phyloP scores from a whole-genome alignment of 1,140 invertebrate species.

The Patella vulgata region DNA sequence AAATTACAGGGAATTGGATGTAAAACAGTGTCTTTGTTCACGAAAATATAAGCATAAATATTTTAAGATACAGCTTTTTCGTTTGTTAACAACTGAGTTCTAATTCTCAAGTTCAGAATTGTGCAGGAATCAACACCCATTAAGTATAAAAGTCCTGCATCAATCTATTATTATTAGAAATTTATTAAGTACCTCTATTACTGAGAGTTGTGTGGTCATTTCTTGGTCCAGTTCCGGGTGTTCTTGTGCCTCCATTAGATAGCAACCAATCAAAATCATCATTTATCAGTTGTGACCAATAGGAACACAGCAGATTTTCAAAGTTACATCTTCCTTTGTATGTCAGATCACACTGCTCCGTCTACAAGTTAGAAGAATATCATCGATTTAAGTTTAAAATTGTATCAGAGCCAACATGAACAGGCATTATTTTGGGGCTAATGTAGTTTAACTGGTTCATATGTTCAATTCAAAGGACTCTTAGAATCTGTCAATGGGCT shows the following conservation, averaged over 20 bases:
- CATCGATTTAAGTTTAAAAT: background rate
- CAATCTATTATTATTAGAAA: too few relatives aligned
- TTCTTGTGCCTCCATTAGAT: conserved; percentile 36
- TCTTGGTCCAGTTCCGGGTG: conserved; percentile 50
- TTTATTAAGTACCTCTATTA: conserved; percentile 32
- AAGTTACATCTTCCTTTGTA: conserved; percentile 49
- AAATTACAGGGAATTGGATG: too few relatives aligned
- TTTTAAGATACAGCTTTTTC: too few relatives aligned
- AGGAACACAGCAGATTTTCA: conserved; percentile 44
- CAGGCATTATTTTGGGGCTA: background rate
- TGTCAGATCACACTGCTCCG: conserved; percentile 22
- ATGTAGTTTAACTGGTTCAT: background rate
- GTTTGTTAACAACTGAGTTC: too few relatives aligned
- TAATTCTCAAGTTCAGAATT: too few relatives aligned
- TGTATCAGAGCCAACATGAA: background rate
- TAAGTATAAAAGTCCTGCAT: too few relatives aligned
- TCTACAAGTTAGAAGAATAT: conserved; percentile 2
- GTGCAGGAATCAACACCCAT: too few relatives aligned
- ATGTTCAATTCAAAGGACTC: background rate
- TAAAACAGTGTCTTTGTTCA: too few relatives aligned
- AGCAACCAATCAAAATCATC: conserved; percentile 56
- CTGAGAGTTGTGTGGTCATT: conserved; percentile 48
- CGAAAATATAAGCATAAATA: too few relatives aligned
- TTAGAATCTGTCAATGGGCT: background rate
- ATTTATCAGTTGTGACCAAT: conserved; percentile 46